Conservation (phyloP, 2,113 vertebrate species). For the Amblyopsis rosae region DNA sequence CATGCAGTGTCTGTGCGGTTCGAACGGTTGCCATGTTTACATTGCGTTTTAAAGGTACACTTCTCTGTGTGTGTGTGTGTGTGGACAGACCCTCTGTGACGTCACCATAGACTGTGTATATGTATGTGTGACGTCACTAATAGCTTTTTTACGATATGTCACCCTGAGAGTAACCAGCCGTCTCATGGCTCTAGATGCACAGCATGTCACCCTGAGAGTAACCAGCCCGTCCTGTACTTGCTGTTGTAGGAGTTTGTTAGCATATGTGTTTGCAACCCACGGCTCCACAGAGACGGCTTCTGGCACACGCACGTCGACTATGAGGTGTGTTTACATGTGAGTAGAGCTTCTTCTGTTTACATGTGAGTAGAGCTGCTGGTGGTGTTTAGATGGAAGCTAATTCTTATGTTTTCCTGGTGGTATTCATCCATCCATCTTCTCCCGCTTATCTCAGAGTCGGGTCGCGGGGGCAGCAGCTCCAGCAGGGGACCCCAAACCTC, state of each 20-base stretch:
- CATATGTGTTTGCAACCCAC: conserved; percentile 86
- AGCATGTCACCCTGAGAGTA: neutral
- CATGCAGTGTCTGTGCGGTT: no score
- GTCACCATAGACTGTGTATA: no score
- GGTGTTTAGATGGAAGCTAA: neutral
- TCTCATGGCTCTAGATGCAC: no score
- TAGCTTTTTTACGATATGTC: no score
- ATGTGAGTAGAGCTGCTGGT: conserved; percentile 77
- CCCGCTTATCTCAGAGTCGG: no score
- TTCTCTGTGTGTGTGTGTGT: no score
- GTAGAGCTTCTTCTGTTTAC: conserved; percentile 57
- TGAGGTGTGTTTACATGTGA: conserved; percentile 90
- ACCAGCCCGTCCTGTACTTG: neutral
- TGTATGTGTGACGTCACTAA: neutral
- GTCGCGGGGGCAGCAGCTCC: no score
- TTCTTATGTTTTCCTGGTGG: neutral
- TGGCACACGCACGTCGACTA: conserved; percentile 91
- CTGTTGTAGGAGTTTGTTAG: conserved; percentile 87
- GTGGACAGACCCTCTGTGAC: no score
- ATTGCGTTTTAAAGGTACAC: neutral
- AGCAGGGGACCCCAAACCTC: no score
- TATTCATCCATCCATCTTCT: no score
- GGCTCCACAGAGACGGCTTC: conserved; percentile 81
- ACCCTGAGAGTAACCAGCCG: neutral
- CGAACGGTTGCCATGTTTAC: neutral